Conservation (phyloP, 2,113 vertebrate genomes). For the Lethenteron reissneri region DNA sequence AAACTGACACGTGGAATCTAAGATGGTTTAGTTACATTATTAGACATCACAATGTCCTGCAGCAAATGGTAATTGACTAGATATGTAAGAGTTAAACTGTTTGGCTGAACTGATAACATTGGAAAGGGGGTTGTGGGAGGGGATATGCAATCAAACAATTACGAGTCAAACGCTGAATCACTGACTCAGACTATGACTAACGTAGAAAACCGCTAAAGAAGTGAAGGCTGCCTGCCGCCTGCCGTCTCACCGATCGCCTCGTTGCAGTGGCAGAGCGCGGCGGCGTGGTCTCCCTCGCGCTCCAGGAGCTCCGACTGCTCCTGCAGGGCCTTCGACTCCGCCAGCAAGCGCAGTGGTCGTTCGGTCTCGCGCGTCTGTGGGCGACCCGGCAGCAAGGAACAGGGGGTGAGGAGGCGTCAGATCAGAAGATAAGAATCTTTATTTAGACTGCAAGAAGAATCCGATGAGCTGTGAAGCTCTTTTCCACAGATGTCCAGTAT, state of each 20-base stretch:
- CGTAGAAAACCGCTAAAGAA: background rate
- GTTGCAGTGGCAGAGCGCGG: conserved; percentile 4
- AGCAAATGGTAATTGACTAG: background rate
- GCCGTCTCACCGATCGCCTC: background rate
- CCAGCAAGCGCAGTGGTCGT: background rate
- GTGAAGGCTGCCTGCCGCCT: background rate
- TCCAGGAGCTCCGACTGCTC: conserved; percentile 4
- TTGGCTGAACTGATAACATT: background rate
- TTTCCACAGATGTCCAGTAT: no score
- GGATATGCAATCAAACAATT: background rate
- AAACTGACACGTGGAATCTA: no score
- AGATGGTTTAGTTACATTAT: no score
- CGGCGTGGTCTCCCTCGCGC: background rate
- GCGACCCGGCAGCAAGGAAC: no score
- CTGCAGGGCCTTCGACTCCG: conserved; percentile 3
- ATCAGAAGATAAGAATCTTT: no score
- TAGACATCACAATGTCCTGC: background rate
- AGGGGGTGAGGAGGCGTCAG: no score
- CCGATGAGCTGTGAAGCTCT: no score
- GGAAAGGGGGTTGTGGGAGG: background rate
- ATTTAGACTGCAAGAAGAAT: no score
- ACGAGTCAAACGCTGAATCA: background rate
- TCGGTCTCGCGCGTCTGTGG: no score
- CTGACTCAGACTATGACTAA: background rate
- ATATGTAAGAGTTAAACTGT: background rate